Evolutionary conservation across 92 coral and sea anemone species (phyloP).

Genomic region (Heliopora coerulea): DNA sequence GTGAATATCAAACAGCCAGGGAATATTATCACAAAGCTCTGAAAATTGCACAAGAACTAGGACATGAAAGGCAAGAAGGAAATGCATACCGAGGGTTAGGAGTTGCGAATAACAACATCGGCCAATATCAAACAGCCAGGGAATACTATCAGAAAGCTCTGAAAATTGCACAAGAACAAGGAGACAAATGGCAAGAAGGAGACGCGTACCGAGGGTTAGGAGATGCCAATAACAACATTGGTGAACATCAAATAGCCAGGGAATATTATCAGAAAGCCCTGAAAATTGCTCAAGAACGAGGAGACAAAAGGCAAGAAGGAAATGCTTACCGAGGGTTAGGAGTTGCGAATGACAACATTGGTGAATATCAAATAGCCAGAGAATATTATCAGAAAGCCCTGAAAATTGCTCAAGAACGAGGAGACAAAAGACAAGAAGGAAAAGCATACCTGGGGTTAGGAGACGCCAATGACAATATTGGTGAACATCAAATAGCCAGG

Average conservation of each 20-base stretch:
- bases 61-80: background rate
- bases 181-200: constrained; percentile 6
- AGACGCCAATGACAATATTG: too few species aligned
- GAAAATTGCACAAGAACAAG: constrained; percentile 7
- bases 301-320: too few species aligned
- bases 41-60: background rate
- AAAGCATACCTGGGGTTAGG: too few species aligned
- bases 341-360: too few species aligned
- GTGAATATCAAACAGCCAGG: background rate
- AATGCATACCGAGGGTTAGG: background rate
- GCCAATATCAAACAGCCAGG: constrained; percentile 3
- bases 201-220: constrained; percentile 1
- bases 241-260: background rate
- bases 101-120: background rate
- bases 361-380: too few species aligned
- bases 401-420: too few species aligned
- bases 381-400: too few species aligned
- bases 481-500: too few species aligned
- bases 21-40: constrained; percentile 1
- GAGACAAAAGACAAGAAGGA: too few species aligned
- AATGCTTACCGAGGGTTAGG: too few species aligned
- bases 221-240: background rate
- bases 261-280: too few species aligned
- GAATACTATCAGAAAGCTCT: background rate
- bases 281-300: too few species aligned